These are phyloP conservation scores for Drosophila dives DNA, from an alignment of 2,888 invertebrate species.

Conservation along the genomic window DNA sequence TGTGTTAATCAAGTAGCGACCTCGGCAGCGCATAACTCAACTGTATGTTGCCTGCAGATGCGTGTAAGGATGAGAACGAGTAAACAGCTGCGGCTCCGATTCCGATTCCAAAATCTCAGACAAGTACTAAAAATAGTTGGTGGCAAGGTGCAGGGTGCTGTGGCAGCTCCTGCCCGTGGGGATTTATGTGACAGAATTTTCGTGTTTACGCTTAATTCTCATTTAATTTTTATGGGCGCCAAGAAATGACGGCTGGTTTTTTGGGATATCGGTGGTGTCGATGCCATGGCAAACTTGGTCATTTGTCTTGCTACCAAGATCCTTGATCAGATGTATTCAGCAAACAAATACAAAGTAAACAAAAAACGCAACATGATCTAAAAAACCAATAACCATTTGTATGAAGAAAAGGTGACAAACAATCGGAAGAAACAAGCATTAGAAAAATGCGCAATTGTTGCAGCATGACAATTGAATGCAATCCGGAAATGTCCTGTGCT, in stretches of 20 bases:
- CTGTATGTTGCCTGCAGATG: conserved; percentile 51
- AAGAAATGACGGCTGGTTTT: conserved; percentile 54
- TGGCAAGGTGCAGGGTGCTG: conserved; percentile 57
- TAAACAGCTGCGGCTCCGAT: conserved; percentile 62
- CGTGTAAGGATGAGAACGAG: conserved; percentile 36
- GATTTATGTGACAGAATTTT: conserved; percentile 82
- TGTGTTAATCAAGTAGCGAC: conserved; percentile 77
- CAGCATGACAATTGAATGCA: conserved; percentile 68
- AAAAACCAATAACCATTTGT: conserved; percentile 78
- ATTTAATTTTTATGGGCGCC: conserved; percentile 81
- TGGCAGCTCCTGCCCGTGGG: conserved; percentile 19
- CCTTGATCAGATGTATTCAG: conserved; percentile 19
- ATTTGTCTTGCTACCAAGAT: conserved; percentile 28
- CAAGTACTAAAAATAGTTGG: conserved; percentile 71
- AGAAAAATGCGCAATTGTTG: conserved; percentile 71
- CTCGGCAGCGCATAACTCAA: conserved; percentile 71
- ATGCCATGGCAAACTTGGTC: conserved; percentile 4
- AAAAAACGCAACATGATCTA: conserved; percentile 80
- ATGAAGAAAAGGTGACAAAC: conserved; percentile 54
- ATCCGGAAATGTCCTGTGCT: conserved; percentile 81
- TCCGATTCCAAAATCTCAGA: conserved; percentile 17
- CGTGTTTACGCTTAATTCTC: conserved; percentile 82
- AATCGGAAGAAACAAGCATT: conserved; percentile 61
- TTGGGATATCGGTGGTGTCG: conserved; percentile 11
- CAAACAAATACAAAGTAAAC: conserved; percentile 47